Evolutionary conservation across 2,797 vertebrate genomes (phyloP).

Genomic region (Enteromius paludinosus): DNA sequence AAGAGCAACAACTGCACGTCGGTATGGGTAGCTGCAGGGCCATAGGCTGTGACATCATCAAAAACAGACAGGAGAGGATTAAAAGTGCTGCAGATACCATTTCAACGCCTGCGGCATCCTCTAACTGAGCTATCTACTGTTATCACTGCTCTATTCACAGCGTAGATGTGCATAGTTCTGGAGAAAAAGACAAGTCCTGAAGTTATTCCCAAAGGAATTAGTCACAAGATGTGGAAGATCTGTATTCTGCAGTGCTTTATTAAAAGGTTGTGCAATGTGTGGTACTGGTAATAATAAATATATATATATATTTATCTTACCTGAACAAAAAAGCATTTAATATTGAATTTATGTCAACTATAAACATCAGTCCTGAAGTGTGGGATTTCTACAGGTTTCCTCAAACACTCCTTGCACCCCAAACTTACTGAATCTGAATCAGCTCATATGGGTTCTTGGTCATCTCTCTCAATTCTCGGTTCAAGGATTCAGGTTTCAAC

Average conservation of each 20-base stretch:
- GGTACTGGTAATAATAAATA: neutral
- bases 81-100: conserved; percentile 47
- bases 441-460: neutral
- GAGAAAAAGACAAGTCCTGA: conserved; percentile 30
- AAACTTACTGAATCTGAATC: neutral
- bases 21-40: conserved; percentile 47
- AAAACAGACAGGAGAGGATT: conserved; percentile 54
- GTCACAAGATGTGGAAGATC: conserved; percentile 32
- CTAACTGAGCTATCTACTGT: conserved; percentile 41
- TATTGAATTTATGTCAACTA: neutral
- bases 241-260: neutral
- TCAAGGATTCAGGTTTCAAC: neutral
- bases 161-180: conserved; percentile 6
- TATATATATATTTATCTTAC: neutral
- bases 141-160: conserved; percentile 30
- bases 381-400: neutral
- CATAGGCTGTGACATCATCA: conserved; percentile 49
- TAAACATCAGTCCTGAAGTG: neutral
- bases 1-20: conserved; percentile 44
- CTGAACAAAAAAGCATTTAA: neutral
- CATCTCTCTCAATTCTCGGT: neutral
- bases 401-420: neutral
- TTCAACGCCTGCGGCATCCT: conserved; percentile 51
- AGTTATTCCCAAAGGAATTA: conserved; percentile 20
- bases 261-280: neutral